Conservation (phyloP, 2,113 vertebrate species). For the Penelope pileata region DNA sequence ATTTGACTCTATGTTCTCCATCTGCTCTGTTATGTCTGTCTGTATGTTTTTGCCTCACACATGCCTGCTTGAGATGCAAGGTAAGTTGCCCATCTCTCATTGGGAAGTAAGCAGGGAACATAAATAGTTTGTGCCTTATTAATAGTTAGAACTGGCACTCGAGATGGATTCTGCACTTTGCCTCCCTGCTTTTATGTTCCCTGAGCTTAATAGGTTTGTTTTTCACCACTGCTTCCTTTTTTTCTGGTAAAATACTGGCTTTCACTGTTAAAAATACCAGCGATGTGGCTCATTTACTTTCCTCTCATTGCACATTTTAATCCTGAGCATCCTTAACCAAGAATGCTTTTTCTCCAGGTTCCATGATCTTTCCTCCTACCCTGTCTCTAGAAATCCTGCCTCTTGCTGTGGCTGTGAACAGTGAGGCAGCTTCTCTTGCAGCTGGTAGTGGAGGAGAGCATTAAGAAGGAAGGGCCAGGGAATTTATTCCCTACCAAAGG, state of each 20-base stretch:
- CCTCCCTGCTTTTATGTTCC: neutral
- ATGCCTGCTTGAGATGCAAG: neutral
- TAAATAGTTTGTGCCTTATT: neutral
- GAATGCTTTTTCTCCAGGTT: neutral
- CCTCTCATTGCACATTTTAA: neutral
- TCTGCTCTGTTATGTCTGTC: constrained; percentile 19
- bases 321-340: neutral
- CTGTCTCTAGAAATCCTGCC: neutral
- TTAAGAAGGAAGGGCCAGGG: neutral
- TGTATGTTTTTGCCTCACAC: neutral
- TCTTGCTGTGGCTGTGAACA: neutral
- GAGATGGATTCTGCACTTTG: neutral
- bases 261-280: neutral
- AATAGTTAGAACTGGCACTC: neutral
- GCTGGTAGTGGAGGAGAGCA: neutral
- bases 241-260: neutral
- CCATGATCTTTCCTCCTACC: neutral
- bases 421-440: neutral
- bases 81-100: neutral
- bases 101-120: neutral
- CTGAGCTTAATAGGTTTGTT: neutral
- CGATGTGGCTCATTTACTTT: neutral
- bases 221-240: neutral
- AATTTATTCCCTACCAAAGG: neutral
- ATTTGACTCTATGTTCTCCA: constrained; percentile 46